These are phyloP conservation scores for Metalampra italica DNA, from an alignment of 2,888 invertebrate species.

Conservation along the genomic window DNA sequence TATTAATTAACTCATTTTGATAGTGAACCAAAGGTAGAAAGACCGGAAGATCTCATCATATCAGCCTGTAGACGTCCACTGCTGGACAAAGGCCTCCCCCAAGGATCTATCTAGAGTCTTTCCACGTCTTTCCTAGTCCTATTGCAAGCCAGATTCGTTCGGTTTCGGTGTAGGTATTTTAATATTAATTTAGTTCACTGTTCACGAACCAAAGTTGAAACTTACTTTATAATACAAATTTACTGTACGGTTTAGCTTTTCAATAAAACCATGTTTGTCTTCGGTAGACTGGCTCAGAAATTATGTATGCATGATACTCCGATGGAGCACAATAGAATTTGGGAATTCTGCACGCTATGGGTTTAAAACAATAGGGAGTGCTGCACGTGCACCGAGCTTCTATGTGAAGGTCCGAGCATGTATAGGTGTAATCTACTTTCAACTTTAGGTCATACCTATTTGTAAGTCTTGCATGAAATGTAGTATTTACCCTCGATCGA, in stretches of 20 bases:
- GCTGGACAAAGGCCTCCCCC: too few relatives aligned
- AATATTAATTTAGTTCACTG: constrained; percentile 5
- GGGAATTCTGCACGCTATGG: constrained; percentile 39
- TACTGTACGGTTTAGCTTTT: constrained; percentile 45
- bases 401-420: constrained; percentile 3
- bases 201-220: constrained; percentile 18
- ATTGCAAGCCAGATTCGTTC: too few relatives aligned
- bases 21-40: too few relatives aligned
- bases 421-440: constrained; percentile 5
- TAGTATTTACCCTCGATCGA: too few relatives aligned
- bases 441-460: background rate
- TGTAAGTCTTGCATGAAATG: too few relatives aligned
- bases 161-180: too few relatives aligned
- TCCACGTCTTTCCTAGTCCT: too few relatives aligned
- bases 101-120: too few relatives aligned
- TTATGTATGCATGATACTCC: constrained; percentile 50
- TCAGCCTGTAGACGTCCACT: too few relatives aligned
- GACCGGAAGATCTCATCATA: too few relatives aligned
- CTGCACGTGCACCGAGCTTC: constrained; percentile 8
- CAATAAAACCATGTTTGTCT: constrained; percentile 46
- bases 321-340: constrained; percentile 54
- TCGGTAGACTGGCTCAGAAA: constrained; percentile 38
- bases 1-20: too few relatives aligned
- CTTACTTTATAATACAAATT: constrained; percentile 36
- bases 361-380: constrained; percentile 51